Evolutionary conservation across 2,888 invertebrate species (phyloP).

Genomic region (Serripes groenlandicus): DNA sequence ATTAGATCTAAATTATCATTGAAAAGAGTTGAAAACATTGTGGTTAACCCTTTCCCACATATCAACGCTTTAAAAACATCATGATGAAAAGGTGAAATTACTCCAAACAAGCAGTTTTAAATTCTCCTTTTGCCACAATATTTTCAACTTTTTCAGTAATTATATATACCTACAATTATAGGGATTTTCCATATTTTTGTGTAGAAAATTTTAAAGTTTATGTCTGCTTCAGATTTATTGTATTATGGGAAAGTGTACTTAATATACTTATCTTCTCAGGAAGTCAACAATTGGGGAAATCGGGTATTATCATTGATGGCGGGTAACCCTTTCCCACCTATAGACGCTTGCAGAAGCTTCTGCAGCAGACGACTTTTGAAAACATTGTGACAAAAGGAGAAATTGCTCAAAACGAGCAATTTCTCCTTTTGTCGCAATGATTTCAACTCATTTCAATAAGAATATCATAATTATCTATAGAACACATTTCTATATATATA

Average conservation of each 20-base stretch:
- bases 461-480: not conserved
- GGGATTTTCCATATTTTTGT: too few species aligned
- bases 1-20: too few species aligned
- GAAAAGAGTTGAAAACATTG: not conserved
- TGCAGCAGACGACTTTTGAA: not conserved
- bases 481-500: not conserved
- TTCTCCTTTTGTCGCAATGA: not conserved
- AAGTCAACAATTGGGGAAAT: not conserved
- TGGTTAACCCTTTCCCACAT: too few species aligned
- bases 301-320: not conserved
- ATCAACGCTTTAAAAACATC: too few species aligned
- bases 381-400: constrained; percentile 4
- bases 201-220: not conserved
- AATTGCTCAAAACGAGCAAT: constrained; percentile 2
- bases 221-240: not conserved
- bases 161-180: too few species aligned
- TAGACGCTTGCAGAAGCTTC: not conserved
- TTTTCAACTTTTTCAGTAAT: too few species aligned
- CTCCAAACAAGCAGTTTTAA: too few species aligned
- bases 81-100: too few species aligned
- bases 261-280: not conserved
- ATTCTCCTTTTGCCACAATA: too few species aligned
- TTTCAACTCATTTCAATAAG: not conserved
- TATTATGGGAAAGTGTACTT: not conserved
- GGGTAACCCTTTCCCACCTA: not conserved